Base-by-base conservation (phyloP, 2,888 invertebrate species). In the Amphipoea lucens region DNA sequence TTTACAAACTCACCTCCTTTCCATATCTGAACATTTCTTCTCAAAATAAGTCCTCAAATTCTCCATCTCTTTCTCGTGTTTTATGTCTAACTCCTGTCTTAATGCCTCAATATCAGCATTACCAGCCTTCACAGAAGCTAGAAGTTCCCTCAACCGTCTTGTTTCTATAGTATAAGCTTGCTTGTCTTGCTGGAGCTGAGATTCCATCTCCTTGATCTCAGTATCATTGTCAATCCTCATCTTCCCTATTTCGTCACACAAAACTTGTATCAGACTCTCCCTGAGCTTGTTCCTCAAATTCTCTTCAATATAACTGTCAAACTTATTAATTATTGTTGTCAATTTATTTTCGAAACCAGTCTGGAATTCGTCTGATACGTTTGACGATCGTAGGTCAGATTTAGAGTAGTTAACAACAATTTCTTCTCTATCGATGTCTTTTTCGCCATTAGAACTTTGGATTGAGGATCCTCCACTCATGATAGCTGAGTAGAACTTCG, bases 11-110 rank as follows among this genome's bases (percentile, higher is more conserved):
- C 93, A 98, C 97, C 98, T 98, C 90, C 98, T 98, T 92, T 98
- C 98, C 94, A 98, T 97, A 90, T 98, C 98, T 0, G 98, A 97
- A 92, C 98, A 98, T 92, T 98, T 98, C 90, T 98, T 97, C 91
- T 98, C 98, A 91, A 98, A 98, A 91, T 98, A 98, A 17, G 97
- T 98, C 69, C 98, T 96, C 76, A 98, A 93, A 91, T 98, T 98
- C 92, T 98, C 98, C 98, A 98, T 98, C 93, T 98, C 98, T 84
- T 97, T 97, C 60, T 97, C 97, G 94, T 98, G 98, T 90, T 98
- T 97, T 7, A 94, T 91, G 76, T 97, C 97, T 51, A 98, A 93
- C 90, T 98, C 98, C 51, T 96, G 94, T 76, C 97, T 95, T 67
- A 98, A 88, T 29, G 97, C 96, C 20, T 97, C 95, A 40, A 98